Evolutionary conservation across 37 sponge, comb jelly and placozoan genomes (phyloP), one percentile per base, ranked within the genome.

Genomic region (Beroe ovata): DNA sequence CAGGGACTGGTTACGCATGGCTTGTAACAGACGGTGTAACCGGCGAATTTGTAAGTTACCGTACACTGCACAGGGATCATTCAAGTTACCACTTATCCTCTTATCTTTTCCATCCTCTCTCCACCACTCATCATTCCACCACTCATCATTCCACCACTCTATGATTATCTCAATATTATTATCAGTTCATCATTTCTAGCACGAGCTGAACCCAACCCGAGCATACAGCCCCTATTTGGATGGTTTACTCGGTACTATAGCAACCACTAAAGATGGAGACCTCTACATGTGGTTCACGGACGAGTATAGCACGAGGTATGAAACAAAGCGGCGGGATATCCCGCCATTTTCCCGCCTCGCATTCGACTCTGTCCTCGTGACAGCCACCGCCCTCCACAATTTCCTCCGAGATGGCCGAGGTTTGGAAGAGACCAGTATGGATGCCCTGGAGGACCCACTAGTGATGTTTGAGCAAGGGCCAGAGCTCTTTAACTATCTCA

Each of bases 11-110:
- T 3, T 77, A 77, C 47, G 84, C 84, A n/a, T 77, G 84, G 84
- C 18, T 77, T 0, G 84, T 77, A 29, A 32, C 84, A n/a, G 84
- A 77, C 28, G 84, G 84, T 3, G 54, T 77, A 0, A 77, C 84
- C 21, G 84, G 84, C n/a, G 33, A 77, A 23, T 77, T 77, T 42
- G 84, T 77, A 19, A 77, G 84, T 77, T 3, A 47, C 54, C 6
- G n/a, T n/a, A n/a, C n/a, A n/a, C n/a, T n/a, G n/a, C n/a, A n/a
- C n/a, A n/a, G n/a, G n/a, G n/a, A n/a, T n/a, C n/a, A n/a, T n/a
- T n/a, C n/a, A n/a, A n/a, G n/a, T n/a, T n/a, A n/a, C n/a, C n/a
- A n/a, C n/a, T n/a, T n/a, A n/a, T n/a, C n/a, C n/a, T n/a, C n/a
- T n/a, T n/a, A n/a, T n/a, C n/a, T n/a, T n/a, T n/a, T n/a, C n/a